A percentile compares a stretch with the other conserved stretches of the same genome.
These are phyloP conservation scores for Choristoneura fumiferana DNA, from an alignment of 1,140 invertebrate species.

Conservation along the genomic window DNA sequence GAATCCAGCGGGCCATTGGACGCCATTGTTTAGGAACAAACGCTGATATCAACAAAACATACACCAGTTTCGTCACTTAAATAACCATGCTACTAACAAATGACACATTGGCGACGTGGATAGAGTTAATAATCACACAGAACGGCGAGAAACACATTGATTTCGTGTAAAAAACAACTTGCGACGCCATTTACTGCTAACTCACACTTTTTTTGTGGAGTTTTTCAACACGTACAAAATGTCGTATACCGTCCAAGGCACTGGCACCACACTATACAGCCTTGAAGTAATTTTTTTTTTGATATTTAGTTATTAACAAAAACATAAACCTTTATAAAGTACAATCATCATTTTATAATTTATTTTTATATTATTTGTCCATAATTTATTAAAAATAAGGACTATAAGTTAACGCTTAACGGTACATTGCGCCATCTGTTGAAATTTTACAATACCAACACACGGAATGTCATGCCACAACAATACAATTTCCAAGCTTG, in stretches of 20 bases:
- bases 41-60: constrained; percentile 49
- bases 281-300: too few relatives aligned
- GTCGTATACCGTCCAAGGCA: constrained; percentile 11
- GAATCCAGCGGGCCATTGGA: constrained; percentile 61
- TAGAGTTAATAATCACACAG: constrained; percentile 44
- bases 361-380: too few relatives aligned
- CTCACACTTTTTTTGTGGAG: constrained; percentile 55
- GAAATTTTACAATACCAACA: too few relatives aligned
- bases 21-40: constrained; percentile 70
- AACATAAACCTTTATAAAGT: too few relatives aligned
- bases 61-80: constrained; percentile 52
- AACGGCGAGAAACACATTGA: constrained; percentile 64
- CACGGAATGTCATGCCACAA: too few relatives aligned
- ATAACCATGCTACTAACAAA: constrained; percentile 42
- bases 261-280: neutral
- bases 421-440: too few relatives aligned
- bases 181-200: constrained; percentile 75
- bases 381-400: too few relatives aligned
- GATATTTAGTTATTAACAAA: too few relatives aligned
- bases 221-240: constrained; percentile 19
- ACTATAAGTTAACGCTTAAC: too few relatives aligned
- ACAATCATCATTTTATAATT: too few relatives aligned
- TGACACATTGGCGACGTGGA: constrained; percentile 42
- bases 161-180: constrained; percentile 74
- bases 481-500: too few relatives aligned